phyloP scores from a whole-genome alignment of 2,113 vertebrate genomes.

The Chamaetylas fuelleborni region DNA sequence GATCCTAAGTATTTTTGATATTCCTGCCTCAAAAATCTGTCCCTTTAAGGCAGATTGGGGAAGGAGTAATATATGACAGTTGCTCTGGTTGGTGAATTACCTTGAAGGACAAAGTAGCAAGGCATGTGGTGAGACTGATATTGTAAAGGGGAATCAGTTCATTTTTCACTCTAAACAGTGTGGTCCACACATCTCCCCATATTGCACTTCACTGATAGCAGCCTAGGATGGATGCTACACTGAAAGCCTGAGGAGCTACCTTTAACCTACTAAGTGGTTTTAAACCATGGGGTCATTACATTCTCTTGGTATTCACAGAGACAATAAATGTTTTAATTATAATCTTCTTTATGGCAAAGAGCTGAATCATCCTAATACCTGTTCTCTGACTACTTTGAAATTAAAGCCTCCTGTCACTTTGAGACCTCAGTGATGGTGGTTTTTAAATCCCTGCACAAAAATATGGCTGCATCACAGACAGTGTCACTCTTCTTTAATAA shows the following conservation, averaged over 20 bases:
- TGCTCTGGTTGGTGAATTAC: neutral
- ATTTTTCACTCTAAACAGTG: neutral
- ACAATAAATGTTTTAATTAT: neutral
- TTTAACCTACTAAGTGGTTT: neutral
- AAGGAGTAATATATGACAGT: neutral
- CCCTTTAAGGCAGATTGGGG: neutral
- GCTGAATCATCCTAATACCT: neutral
- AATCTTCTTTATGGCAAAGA: neutral
- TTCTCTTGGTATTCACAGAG: neutral
- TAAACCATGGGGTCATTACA: neutral
- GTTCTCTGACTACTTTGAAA: neutral
- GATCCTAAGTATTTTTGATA: neutral
- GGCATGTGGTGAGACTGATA: neutral
- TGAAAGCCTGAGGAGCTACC: neutral
- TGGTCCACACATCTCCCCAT: fast-evolving
- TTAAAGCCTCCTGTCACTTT: neutral
- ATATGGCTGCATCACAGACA: neutral
- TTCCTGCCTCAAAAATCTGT: neutral
- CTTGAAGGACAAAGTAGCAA: neutral
- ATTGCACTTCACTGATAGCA: neutral
- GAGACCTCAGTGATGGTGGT: neutral
- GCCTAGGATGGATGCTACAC: neutral
- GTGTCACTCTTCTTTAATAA: neutral
- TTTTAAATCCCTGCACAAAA: neutral
- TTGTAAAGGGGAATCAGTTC: neutral